Base-by-base conservation (phyloP, 2,888 invertebrate species). In the Bellardia bayeri region DNA sequence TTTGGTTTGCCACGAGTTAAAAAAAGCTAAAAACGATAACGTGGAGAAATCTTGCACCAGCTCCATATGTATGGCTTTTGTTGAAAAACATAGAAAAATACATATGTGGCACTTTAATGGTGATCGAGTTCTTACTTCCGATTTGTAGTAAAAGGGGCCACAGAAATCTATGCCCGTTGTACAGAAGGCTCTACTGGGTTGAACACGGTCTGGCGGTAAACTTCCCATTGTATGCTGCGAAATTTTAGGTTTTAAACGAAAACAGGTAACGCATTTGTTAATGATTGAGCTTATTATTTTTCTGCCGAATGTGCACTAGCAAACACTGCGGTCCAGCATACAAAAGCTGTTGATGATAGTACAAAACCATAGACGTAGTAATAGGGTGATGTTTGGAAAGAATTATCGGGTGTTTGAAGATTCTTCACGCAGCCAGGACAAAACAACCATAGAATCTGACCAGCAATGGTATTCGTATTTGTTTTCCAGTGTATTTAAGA, bases 371-470 rank as follows among this genome's bases (percentile, higher is more conserved):
- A 9, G 81, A n/a, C 16, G n/a, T 61, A n/a, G n/a, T n/a, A n/a
- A n/a, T 37, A 13, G 54, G 37, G 37, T 83, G 83, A 9, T 2
- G 5, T 33, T 71, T 76, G 2, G 83, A 76, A 2, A 82, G 23
- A 14, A 82, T 76, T 11, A 86, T 74, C 9, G 86, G 78, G 61
- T 85, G 9, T 81, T 86, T 16, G 80, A 45, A 14, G 81, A 54
- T 2, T 83, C 76, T 1, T 88, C 54, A 0, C 49, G 72, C 5
- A 87, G 14, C 87, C 87, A 85, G 0, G 85, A 85, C 11, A 87
- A 56, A 11, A 83, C 85, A 0, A 88, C 79, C 13, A 54, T 82
- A 5, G 86, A 86, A 30, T 88, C 80, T n/a, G 80, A 82, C 85
- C 86, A 79, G 37, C 82, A 86, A n/a, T 79, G 68, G 33, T 33